Conservation (phyloP, 1,140 invertebrate genomes). For the Pantala flavescens region DNA sequence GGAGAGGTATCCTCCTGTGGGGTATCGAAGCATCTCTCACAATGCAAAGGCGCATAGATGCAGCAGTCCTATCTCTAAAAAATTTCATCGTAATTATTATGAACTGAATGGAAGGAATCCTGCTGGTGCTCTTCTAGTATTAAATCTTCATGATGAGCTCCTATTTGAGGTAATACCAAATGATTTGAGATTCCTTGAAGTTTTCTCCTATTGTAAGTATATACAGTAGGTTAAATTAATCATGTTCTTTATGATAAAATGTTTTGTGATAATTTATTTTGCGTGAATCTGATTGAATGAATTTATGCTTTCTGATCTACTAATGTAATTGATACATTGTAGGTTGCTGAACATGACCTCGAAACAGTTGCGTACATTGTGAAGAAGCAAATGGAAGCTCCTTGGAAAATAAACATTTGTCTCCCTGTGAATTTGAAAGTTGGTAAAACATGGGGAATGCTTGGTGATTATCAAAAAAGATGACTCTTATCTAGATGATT, state of each 20-base stretch:
- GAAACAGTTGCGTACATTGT: background rate
- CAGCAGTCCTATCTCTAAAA: background rate
- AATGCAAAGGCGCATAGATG: background rate
- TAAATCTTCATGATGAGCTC: slow-evolving; percentile 94
- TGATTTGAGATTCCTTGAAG: no score
- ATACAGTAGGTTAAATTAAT: background rate
- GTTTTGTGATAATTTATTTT: background rate
- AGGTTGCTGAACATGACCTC: background rate
- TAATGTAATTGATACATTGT: background rate
- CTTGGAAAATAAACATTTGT: background rate
- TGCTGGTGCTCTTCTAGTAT: slow-evolving; percentile 50
- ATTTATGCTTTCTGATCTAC: background rate
- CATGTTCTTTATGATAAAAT: background rate
- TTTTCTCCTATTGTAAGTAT: no score
- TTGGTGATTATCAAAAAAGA: background rate
- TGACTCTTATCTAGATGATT: no score
- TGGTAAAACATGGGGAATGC: background rate
- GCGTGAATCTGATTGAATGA: background rate
- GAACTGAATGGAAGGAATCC: background rate
- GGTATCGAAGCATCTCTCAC: background rate
- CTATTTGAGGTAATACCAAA: slow-evolving; percentile 70
- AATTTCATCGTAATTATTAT: background rate
- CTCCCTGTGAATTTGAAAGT: background rate
- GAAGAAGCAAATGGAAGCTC: background rate
- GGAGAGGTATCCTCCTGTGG: background rate